Percentiles rank a stretch among this genome's conserved stretches.
Evolutionary conservation across 1,140 invertebrate genomes (phyloP).

Genomic region (Ceratosolen fusciceps): DNA sequence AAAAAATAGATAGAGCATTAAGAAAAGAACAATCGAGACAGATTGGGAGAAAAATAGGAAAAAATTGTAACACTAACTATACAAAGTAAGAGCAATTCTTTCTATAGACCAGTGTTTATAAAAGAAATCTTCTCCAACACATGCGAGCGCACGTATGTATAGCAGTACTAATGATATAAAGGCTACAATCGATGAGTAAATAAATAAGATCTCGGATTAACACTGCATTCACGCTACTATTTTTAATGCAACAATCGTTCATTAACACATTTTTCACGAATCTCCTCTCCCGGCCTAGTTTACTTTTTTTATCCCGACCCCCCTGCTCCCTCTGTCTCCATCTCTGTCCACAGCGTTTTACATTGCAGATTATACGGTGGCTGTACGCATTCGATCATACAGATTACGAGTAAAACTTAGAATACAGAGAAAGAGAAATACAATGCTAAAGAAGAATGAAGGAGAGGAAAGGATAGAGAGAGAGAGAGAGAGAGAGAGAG

Average conservation of each 20-base stretch:
- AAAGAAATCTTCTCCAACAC: background rate
- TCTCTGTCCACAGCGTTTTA: background rate
- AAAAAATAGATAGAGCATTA: no score
- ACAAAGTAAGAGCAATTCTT: no score
- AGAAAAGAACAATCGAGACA: no score
- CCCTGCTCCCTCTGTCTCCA: background rate
- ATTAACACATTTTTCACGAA: slow-evolving; percentile 68
- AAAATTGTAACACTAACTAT: no score
- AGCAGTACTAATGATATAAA: background rate
- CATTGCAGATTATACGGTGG: background rate
- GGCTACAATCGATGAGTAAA: slow-evolving; percentile 36
- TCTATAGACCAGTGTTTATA: no score
- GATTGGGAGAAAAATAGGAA: no score
- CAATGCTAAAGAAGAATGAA: slow-evolving; percentile 41
- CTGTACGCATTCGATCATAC: background rate
- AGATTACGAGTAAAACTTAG: slow-evolving; percentile 20
- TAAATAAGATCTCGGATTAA: slow-evolving; percentile 57
- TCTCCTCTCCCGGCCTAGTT: slow-evolving; percentile 50
- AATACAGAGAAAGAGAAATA: slow-evolving; percentile 56
- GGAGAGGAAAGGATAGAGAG: slow-evolving; percentile 67
- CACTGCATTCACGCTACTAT: slow-evolving; percentile 58
- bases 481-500: slow-evolving; percentile 43
- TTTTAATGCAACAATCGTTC: slow-evolving; percentile 66
- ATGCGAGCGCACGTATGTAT: background rate
- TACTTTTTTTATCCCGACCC: background rate